A percentile compares a stretch with the other conserved stretches of the same genome.
Conservation (phyloP, 2,113 vertebrate species). For the Hippocampus abdominalis region DNA sequence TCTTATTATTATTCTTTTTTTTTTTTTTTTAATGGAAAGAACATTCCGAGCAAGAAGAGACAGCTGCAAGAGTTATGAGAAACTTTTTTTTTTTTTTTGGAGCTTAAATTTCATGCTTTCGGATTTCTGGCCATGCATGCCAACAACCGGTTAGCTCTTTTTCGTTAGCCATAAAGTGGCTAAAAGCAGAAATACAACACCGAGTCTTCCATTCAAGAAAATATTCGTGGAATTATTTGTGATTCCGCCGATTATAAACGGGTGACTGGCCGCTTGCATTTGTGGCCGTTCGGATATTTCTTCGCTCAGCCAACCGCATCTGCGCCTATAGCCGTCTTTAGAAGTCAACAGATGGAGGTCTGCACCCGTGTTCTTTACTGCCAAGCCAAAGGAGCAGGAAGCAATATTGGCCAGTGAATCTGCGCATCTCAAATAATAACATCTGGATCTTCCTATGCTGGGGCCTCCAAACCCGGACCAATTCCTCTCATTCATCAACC, state of each 20-base stretch:
- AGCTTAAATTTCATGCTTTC: not conserved
- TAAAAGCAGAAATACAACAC: not conserved
- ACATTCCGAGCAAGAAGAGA: not conserved
- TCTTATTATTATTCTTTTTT: not conserved
- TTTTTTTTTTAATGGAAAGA: not conserved
- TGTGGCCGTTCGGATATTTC: not conserved
- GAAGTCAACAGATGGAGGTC: not conserved
- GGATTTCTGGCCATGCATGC: not conserved
- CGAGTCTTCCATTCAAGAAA: not conserved
- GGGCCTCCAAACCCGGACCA: constrained; percentile 30
- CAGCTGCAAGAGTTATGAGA: not conserved
- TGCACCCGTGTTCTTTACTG: not conserved
- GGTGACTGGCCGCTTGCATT: not conserved
- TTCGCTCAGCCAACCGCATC: not conserved
- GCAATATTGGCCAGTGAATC: not conserved
- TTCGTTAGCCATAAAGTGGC: not conserved
- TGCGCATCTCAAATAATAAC: constrained; percentile 11
- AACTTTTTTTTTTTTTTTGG: not conserved
- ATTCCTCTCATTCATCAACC: constrained; percentile 54
- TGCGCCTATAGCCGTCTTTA: not conserved
- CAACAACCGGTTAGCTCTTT: not conserved
- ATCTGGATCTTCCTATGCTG: constrained; percentile 27
- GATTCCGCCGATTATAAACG: not conserved
- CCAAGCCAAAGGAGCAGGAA: not conserved
- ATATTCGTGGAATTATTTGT: not conserved